phyloP scores from a whole-genome alignment of 1,140 invertebrate genomes.

The Schlechtendalia chinensis region DNA sequence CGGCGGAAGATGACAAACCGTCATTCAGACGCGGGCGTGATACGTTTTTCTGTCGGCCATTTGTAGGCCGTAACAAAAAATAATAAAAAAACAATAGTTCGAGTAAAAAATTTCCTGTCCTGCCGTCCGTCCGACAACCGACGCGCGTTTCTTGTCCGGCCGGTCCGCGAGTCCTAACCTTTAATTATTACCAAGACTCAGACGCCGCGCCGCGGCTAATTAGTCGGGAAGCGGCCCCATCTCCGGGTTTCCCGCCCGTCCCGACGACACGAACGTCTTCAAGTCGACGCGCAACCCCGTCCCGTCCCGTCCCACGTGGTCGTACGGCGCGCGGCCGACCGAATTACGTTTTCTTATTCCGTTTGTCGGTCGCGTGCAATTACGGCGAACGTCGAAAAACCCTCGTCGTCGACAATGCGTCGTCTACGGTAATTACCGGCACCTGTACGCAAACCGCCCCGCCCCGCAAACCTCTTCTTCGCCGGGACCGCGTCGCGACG shows the following conservation, averaged over 20 bases:
- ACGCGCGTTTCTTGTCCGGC: not conserved
- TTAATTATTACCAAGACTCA: slow-evolving; percentile 46
- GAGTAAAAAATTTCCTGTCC: no score
- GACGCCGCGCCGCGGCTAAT: slow-evolving; percentile 18
- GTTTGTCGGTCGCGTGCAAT: slow-evolving; percentile 30
- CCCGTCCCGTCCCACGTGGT: not conserved
- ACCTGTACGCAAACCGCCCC: slow-evolving; percentile 1
- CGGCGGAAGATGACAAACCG: no score
- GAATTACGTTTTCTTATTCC: slow-evolving; percentile 47
- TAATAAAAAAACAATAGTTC: no score
- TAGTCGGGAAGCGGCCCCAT: slow-evolving; percentile 14
- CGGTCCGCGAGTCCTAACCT: no score
- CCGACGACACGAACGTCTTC: not conserved
- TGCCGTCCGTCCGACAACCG: not conserved
- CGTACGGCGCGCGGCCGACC: not conserved
- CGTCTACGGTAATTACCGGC: slow-evolving; percentile 31
- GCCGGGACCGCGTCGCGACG: no score
- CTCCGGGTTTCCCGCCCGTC: not conserved
- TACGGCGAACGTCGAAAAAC: slow-evolving; percentile 1
- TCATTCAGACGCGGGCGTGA: no score
- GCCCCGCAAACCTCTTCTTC: no score
- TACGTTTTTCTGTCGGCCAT: no score
- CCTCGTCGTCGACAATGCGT: slow-evolving; percentile 9
- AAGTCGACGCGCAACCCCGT: no score
- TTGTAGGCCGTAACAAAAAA: no score